Conservation (phyloP, 1,140 invertebrate species). For the Acromyrmex charruanus region DNA sequence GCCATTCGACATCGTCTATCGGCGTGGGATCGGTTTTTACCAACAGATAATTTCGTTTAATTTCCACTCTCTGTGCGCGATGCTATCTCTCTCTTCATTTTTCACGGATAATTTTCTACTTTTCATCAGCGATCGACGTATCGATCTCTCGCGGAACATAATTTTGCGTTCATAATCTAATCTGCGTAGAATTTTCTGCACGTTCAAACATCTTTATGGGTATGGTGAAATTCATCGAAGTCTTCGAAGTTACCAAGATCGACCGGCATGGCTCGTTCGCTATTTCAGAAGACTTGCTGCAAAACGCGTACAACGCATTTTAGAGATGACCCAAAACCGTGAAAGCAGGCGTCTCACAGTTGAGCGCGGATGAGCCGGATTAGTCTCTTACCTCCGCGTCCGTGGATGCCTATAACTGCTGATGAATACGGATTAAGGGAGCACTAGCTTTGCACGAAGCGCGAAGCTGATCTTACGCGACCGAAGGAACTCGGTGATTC, state of each 20-base stretch:
- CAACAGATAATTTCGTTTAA: slow-evolving; percentile 66
- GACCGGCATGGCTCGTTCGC: background rate
- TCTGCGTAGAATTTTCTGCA: background rate
- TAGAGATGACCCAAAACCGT: slow-evolving; percentile 76
- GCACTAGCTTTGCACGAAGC: slow-evolving; percentile 73
- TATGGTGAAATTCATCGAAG: background rate
- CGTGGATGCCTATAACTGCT: slow-evolving; percentile 79
- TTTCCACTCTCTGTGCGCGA: slow-evolving; percentile 14
- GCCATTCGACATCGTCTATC: slow-evolving; percentile 69
- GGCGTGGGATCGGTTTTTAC: slow-evolving; percentile 67
- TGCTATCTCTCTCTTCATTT: background rate
- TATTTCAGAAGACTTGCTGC: slow-evolving; percentile 50
- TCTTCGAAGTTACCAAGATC: background rate
- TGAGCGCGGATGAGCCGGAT: slow-evolving; percentile 80
- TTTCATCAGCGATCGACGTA: background rate
- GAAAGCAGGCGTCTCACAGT: slow-evolving; percentile 67
- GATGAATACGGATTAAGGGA: slow-evolving; percentile 81
- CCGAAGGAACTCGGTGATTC: slow-evolving; percentile 60
- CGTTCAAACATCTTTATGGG: background rate
- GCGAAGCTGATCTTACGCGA: slow-evolving; percentile 70
- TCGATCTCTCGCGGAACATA: background rate
- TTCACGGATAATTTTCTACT: background rate
- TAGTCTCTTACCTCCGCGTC: slow-evolving; percentile 75
- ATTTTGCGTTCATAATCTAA: background rate
- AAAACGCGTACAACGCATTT: slow-evolving; percentile 70